A percentile compares a stretch with the other conserved stretches of the same genome.
Conservation (phyloP, 2,113 vertebrate species). For the Hyperopisus bebe region DNA sequence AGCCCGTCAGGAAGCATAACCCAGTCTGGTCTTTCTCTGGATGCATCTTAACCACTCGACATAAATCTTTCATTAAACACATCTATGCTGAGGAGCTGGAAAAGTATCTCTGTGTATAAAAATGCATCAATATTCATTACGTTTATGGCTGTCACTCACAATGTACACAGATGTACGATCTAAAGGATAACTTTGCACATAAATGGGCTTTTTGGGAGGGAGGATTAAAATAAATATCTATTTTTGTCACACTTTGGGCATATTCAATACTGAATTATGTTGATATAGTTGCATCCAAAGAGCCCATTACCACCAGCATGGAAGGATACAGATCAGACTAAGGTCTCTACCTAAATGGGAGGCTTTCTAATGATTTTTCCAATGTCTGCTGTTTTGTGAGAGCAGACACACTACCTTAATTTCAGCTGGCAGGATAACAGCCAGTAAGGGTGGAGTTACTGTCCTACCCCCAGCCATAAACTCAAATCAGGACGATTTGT, state of each 20-base stretch:
- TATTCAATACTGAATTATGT: not conserved
- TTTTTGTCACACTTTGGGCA: not conserved
- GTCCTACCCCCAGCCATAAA: too few species aligned
- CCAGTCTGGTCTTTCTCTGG: constrained; percentile 20
- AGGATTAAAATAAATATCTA: not conserved
- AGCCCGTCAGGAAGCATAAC: constrained; percentile 41
- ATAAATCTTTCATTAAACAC: constrained; percentile 48
- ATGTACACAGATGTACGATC: not conserved
- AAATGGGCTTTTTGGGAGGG: not conserved
- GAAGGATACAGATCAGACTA: not conserved
- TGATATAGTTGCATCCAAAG: not conserved
- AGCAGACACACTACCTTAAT: not conserved
- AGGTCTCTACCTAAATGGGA: not conserved
- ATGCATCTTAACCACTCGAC: constrained; percentile 46
- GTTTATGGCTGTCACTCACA: not conserved
- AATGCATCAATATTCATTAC: constrained; percentile 3
- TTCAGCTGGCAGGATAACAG: not conserved
- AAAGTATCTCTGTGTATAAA: constrained; percentile 31
- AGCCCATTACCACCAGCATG: not conserved
- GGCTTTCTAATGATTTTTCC: not conserved
- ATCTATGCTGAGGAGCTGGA: constrained; percentile 30
- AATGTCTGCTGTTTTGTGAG: not conserved
- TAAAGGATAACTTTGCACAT: not conserved
- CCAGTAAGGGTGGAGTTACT: not conserved
- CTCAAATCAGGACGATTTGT: not conserved